Evolutionary conservation across 2,797 vertebrate species (phyloP).

Genomic region (Acanthurus leucopareius): DNA sequence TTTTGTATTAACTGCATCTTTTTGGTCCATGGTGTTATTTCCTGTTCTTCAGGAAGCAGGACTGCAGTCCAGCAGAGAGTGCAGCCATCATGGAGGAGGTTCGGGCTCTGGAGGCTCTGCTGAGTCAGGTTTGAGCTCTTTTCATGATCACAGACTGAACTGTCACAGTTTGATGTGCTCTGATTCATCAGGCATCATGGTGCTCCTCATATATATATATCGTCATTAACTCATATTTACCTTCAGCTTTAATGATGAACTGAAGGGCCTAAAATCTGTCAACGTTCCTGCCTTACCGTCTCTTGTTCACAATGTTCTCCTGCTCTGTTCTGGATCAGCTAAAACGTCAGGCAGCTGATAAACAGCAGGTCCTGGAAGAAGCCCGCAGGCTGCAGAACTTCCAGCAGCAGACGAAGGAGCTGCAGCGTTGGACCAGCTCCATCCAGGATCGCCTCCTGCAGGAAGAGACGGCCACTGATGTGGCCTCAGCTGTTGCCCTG

Average conservation of each 20-base stretch:
- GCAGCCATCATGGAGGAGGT: conserved; percentile 86
- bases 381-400: conserved; percentile 81
- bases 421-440: conserved; percentile 83
- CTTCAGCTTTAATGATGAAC: too few species aligned
- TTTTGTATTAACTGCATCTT: not conserved
- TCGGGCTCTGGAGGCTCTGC: conserved; percentile 85
- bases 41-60: conserved; percentile 83
- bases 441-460: conserved; percentile 82
- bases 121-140: conserved; percentile 74
- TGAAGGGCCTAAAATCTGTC: too few species aligned
- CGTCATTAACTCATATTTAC: too few species aligned
- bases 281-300: too few species aligned
- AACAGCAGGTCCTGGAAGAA: conserved; percentile 70
- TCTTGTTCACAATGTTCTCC: not conserved
- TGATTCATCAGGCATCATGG: too few species aligned
- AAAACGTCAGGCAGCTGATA: conserved; percentile 76
- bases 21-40: not conserved
- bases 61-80: conserved; percentile 88
- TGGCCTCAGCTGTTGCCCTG: conserved; percentile 85
- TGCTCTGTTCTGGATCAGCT: conserved; percentile 39
- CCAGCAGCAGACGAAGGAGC: conserved; percentile 83
- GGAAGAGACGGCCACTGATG: conserved; percentile 82
- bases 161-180: too few species aligned
- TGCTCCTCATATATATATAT: too few species aligned
- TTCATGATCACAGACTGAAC: not conserved